Percentiles rank a stretch among this genome's conserved stretches.
Evolutionary conservation across 1,140 invertebrate genomes (phyloP).

Genomic region (Bilobella aurantiaca): DNA sequence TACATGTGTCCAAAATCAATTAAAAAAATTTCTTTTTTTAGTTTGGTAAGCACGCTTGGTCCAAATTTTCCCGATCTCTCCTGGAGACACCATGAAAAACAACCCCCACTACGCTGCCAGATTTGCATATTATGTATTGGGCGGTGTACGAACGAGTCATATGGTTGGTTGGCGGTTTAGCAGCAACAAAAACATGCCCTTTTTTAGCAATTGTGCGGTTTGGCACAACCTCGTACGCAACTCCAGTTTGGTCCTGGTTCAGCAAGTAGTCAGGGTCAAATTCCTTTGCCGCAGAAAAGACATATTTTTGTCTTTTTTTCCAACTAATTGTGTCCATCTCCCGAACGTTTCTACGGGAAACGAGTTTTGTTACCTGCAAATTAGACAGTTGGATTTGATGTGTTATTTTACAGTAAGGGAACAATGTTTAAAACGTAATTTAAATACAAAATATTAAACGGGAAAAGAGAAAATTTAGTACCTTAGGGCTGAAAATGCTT

Average conservation of each 20-base stretch:
- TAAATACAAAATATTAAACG: no score
- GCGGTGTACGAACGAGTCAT: constrained; percentile 22
- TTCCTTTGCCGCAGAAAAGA: background rate
- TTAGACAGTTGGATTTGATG: no score
- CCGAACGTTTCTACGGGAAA: background rate
- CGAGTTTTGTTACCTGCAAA: constrained; percentile 10
- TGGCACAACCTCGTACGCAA: constrained; percentile 11
- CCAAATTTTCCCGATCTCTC: constrained; percentile 16
- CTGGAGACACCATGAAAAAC: constrained; percentile 22
- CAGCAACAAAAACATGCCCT: constrained; percentile 7
- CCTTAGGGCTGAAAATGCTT: constrained; percentile 10
- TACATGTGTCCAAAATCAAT: constrained; percentile 16
- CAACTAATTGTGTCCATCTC: background rate
- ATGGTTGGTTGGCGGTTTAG: constrained; percentile 17
- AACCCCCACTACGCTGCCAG: constrained; percentile 10
- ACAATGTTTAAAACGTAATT: no score
- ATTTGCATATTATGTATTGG: constrained; percentile 13
- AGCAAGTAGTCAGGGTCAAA: constrained; percentile 1
- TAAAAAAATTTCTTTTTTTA: constrained; percentile 16
- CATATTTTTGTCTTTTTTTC: background rate
- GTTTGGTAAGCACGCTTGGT: background rate
- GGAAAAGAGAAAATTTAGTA: no score
- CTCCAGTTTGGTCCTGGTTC: no score
- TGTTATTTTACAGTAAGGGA: no score
- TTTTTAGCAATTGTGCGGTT: background rate